Percentiles rank a stretch among this genome's conserved stretches.
phyloP scores from a whole-genome alignment of 2,797 vertebrate genomes.

The Ispidina picta region DNA sequence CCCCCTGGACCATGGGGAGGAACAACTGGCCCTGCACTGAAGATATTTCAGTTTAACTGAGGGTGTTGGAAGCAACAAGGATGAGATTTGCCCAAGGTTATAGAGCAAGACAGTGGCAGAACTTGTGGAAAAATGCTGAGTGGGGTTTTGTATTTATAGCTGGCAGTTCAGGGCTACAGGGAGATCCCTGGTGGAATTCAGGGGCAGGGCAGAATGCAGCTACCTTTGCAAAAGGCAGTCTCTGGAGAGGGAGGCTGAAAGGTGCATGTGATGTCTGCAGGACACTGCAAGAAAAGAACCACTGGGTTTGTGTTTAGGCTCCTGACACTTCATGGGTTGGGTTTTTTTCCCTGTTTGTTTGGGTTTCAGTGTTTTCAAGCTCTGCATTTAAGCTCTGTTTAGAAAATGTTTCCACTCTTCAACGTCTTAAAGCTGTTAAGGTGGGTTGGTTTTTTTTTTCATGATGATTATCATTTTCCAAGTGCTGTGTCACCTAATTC shows the following conservation, averaged over 20 bases:
- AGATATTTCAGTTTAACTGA: background rate
- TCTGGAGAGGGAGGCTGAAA: background rate
- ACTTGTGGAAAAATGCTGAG: conserved; percentile 5
- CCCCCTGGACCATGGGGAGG: accelerated
- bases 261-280: background rate
- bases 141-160: conserved; percentile 28
- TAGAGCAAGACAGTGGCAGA: background rate
- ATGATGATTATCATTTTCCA: background rate
- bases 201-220: conserved; percentile 1
- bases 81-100: conserved; percentile 20
- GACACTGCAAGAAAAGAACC: background rate
- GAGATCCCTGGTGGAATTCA: background rate
- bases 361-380: background rate
- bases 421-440: background rate
- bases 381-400: background rate
- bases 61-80: background rate
- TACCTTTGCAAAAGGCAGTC: conserved; percentile 2
- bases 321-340: background rate
- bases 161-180: conserved; percentile 22
- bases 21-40: background rate
- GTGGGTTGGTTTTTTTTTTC: background rate
- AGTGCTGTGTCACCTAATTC: conserved; percentile 55
- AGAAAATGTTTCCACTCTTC: background rate
- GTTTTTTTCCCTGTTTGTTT: background rate
- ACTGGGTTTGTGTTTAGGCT: background rate